Base-by-base conservation (phyloP, 2,797 vertebrate genomes). In the Crenuchus spilurus region DNA sequence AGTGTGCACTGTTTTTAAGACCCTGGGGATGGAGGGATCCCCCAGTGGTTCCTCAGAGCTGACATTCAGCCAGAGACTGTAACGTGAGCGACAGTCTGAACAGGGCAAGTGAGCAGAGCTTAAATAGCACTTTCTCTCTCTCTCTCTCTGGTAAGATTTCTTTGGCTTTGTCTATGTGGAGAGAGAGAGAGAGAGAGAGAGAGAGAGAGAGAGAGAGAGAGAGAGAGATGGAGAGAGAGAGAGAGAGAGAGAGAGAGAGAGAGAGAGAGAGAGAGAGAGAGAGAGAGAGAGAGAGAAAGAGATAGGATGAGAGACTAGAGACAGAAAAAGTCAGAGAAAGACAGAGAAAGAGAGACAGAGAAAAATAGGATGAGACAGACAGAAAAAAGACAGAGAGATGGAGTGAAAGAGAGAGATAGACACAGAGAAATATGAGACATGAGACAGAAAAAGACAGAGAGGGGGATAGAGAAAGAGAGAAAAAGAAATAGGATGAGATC, bases 71-170 rank as follows among this genome's bases (percentile, higher is more conserved):
- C 68, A 11, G 62, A 44, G 80, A 65, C 68, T 81, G 77, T 75
- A 83, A 83, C 58, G 26, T 61, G 16, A 82, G 78, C 58, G 78
- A 77, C 80, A 35, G 74, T 55, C 60, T 72, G 72, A 3, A 30
- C 54, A 18, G 60, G 70, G 78, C 42, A 78, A 57, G 80, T 61
- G 28, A 51, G 72, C 74, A 70, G 79, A 65, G 72, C 82, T 85
- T 84, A 84, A 79, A 83, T 44, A 82, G 72, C 31, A 85, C 57
- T 52, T 74, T 73, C 66, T 41, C n/a, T n/a, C n/a, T n/a, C n/a
- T n/a, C n/a, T n/a, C n/a, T n/a, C n/a, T n/a, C n/a, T n/a, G n/a
- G n/a, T n/a, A n/a, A n/a, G n/a, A n/a, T n/a, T n/a, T n/a, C n/a
- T n/a, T n/a, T n/a, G n/a, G n/a, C n/a, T n/a, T n/a, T n/a, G n/a